Evolutionary conservation across 64 coral and sea anemone genomes (phyloP).

Genomic region (Montipora foliosa): DNA sequence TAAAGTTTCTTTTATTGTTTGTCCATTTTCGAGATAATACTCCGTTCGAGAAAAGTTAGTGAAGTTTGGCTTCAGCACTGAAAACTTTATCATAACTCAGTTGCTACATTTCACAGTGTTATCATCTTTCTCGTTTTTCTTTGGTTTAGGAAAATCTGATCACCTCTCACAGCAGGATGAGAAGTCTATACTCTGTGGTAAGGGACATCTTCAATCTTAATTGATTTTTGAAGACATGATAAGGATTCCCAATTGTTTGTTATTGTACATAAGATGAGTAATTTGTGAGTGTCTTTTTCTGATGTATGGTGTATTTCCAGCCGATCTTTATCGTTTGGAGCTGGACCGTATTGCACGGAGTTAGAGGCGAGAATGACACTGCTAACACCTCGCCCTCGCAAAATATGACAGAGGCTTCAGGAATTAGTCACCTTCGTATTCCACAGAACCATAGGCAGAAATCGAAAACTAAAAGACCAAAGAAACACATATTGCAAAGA

Average conservation of each 20-base stretch:
- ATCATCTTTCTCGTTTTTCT: neutral
- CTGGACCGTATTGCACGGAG: neutral
- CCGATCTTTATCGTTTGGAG: neutral
- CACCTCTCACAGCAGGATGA: neutral
- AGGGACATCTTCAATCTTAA: slow-evolving; percentile 10
- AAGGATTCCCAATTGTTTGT: neutral
- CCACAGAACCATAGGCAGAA: neutral
- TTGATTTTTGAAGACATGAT: slow-evolving; percentile 6
- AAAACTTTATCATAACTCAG: slow-evolving; percentile 12
- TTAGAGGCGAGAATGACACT: neutral
- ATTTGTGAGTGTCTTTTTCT: neutral
- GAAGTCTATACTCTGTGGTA: slow-evolving; percentile 21
- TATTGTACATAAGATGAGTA: neutral
- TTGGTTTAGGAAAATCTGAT: neutral
- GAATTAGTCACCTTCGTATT: neutral
- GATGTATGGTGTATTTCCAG: neutral
- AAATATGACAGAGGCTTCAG: neutral
- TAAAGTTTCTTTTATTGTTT: neutral
- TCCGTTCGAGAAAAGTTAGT: neutral
- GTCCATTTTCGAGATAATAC: slow-evolving; percentile 1
- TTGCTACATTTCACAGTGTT: neutral
- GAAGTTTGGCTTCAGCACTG: neutral
- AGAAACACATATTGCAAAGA: neutral
- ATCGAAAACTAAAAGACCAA: neutral
- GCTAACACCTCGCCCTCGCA: neutral